Base-by-base conservation (phyloP, 2,888 invertebrate genomes). In the Drosophila nr. perissopoda region DNA sequence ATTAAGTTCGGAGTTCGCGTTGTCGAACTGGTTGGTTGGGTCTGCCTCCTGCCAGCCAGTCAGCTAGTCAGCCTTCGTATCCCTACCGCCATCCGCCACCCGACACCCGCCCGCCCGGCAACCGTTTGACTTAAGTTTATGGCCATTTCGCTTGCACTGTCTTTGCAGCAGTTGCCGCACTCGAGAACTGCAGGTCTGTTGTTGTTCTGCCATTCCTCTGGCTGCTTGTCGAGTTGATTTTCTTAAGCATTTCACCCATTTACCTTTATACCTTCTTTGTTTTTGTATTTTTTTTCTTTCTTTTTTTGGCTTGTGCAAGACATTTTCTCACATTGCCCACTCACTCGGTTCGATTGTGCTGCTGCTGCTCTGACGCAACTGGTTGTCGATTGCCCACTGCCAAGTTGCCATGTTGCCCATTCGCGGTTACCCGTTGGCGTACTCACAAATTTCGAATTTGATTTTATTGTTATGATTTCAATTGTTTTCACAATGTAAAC, bases 1-100 rank as follows among this genome's bases (percentile, higher is more conserved):
- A 88, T 89, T 90, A 84, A 88, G 89, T 90, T 91, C 88, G 90
- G 82, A 85, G 85, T 85, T 90, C 87, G 90, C 87, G 62, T 76
- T 69, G 91, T 75, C 81, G 85, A 88, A 85, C 91, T 90, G 91
- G 82, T 79, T 83, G 80, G 84, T 74, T 87, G 73, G 61, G 72
- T 90, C 70, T 77, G 71, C 72, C 70, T 64, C 60, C 70, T 38
- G 57, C 54, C 54, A 56, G 34, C 27, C 18, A 13, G 49, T 10
- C 11, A 11, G 38, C 56, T 29, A 56, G 38, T n/a, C n/a, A 56
- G 27, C 56, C 16, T 31, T 10, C 67, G 51, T 13, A 27, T 18
- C 33, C 21, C 38, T 21, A 34, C 29, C 2, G 10, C 18, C 18
- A 25, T 16, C 25, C 46, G 11, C 31, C 33, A 53, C n/a, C 33